Percentiles rank a stretch among this genome's conserved stretches.
Evolutionary conservation across 2,888 invertebrate genomes (phyloP).

Genomic region (Latheticus oryzae): DNA sequence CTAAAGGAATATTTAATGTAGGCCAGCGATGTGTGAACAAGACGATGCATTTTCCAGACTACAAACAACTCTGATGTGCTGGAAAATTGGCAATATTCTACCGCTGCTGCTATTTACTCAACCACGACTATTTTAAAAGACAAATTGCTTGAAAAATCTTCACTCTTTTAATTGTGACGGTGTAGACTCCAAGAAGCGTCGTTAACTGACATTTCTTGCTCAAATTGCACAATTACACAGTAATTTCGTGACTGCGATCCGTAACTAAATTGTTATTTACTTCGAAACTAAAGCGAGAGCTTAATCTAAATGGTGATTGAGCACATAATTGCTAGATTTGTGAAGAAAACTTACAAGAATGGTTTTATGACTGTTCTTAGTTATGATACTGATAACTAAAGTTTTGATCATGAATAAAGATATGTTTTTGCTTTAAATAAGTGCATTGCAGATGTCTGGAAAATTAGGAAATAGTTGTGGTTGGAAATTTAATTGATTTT

Average conservation of each 20-base stretch:
- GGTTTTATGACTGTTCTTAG: conserved; percentile 10
- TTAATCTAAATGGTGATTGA: conserved; percentile 39
- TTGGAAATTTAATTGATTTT: too few relatives aligned
- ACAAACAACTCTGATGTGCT: conserved; percentile 18
- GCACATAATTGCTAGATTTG: conserved; percentile 29
- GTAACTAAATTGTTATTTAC: conserved; percentile 44
- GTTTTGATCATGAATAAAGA: conserved; percentile 3
- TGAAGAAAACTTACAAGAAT: conserved; percentile 23
- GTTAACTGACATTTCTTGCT: conserved; percentile 32
- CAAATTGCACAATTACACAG: conserved; percentile 41
- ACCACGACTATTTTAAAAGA: conserved; percentile 1
- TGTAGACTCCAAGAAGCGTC: conserved; percentile 15
- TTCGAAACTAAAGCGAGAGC: conserved; percentile 29
- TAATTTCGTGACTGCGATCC: conserved; percentile 35
- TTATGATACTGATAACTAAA: conserved; percentile 6
- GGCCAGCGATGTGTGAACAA: conserved; percentile 56
- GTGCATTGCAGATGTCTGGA: too few relatives aligned
- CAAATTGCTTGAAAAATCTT: not conserved
- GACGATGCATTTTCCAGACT: conserved; percentile 18
- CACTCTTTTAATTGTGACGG: conserved; percentile 14
- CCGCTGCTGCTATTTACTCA: conserved; percentile 1
- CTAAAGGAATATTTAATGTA: conserved; percentile 58
- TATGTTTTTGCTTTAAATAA: too few relatives aligned
- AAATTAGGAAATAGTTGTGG: too few relatives aligned
- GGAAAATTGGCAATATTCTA: conserved; percentile 38